Evolutionary conservation across 2,888 invertebrate species (phyloP), one percentile per base, ranked within the genome.

Genomic region (Ditula angustiorana): DNA sequence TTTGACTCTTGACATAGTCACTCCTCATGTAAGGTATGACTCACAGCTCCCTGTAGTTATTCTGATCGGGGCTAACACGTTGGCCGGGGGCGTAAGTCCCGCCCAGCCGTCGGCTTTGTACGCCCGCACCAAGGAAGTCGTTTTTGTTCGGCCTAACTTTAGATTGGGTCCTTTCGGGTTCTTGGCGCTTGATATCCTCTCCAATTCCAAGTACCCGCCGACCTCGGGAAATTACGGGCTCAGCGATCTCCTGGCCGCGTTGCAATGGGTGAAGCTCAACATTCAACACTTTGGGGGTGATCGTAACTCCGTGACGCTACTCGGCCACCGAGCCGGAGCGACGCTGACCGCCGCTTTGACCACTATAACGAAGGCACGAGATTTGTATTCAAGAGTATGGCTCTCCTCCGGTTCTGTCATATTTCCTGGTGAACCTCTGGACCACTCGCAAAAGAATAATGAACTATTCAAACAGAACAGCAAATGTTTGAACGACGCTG

Each of bases 71-170:
- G 95, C 97, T 0, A 96, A 97, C 64, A 95, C 96, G 0, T 86
- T 97, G n/a, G 95, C 95, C 21, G 97, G 97, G 0, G 96, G 96
- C 0, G 95, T 96, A 5, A 96, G 97, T 0, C 96, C 96, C 3
- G 87, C 93, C 73, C 94, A 96, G 70, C 97, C 98, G 0, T 96
- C 96, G 0, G 95, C 97, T 0, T 92, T 96, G 44, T 95, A 97
- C 68, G 95, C 97, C 0, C 94, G 95, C 50, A 95, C 95, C 2
- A 95, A 96, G 66, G 96, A 97, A 80, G 96, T 97, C 1, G 95
- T 98, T 5, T 97, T 97, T 80, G 98, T 98, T 1, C 94, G 96
- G 67, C 97, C 98, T 2, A 97, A 98, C 79, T 98, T 98, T 87
- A 94, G 98, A 74, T 87, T 96, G 66, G 96, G 96, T 0, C 94